Evolutionary conservation across 1,140 invertebrate species (phyloP), one percentile per base, ranked within the genome.

Genomic region (Drosophila bocqueti): DNA sequence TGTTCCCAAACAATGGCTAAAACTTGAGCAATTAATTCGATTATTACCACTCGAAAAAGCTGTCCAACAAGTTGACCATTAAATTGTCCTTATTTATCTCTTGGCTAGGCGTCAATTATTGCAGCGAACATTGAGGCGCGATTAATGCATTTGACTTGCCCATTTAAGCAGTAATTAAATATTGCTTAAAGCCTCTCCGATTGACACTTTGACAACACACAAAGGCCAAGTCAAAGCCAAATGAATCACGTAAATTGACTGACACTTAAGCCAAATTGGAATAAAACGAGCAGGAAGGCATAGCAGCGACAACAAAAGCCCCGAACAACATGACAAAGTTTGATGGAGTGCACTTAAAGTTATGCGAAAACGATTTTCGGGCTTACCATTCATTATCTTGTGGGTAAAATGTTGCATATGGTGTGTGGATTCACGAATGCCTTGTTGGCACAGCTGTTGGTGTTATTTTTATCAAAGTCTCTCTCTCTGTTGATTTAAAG

Each of bases 401-500:
- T 60, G 16, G 49, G 13, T 66, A 40, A 57, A 58, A 45, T 52
- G 55, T 8, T 49, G 79, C 43, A 81, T 77, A 60, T 65, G 59
- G 50, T 31, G 54, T 52, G 40, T 45, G 38, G 52, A 36, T 63
- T 42, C 24, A 60, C 42, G 26, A 45, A 60, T 58, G 62, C 50
- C 47, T 64, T 69, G 59, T 76, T 76, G 54, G 58, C 46, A 66
- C 83, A 83, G 83, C 84, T 87, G 83, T 58, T 83, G 72, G 58
- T 76, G 79, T 79, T 84, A 68, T 84, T 76, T 84, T 73, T 76
- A 36, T 62, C 74, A 85, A 72, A 81, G 55, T 42, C 64, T 55
- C 60, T 85, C 60, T 85, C 63, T 55, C 61, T 87, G 76, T 69
- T 77, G 62, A 81, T 83, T 81, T 87, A 87, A 87, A 72, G 59